These are phyloP conservation scores for Drosophila fulvimacula DNA, from an alignment of 2,888 invertebrate genomes.

Conservation along the genomic window DNA sequence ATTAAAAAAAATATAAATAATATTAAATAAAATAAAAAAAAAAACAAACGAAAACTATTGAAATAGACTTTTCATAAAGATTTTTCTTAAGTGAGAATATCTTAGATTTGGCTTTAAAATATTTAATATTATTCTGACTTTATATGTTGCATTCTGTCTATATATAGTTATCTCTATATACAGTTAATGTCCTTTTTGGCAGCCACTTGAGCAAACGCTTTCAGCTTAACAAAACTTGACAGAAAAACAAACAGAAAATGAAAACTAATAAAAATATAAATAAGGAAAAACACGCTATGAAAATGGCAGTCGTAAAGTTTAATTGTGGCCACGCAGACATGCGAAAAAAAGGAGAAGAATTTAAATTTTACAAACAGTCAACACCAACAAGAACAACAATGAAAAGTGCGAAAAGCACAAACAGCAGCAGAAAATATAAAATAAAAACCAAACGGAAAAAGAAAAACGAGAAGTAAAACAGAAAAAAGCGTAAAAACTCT, in stretches of 20 bases:
- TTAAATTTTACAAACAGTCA: constrained; percentile 55
- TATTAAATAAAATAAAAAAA: no score
- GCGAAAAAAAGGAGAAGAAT: constrained; percentile 37
- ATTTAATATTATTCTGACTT: no score
- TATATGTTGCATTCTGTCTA: no score
- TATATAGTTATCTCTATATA: neutral
- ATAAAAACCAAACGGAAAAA: constrained; percentile 1
- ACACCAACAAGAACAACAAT: constrained; percentile 22
- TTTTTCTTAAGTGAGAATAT: no score
- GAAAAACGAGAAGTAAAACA: neutral
- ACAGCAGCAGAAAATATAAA: constrained; percentile 6
- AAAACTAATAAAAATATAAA: constrained; percentile 38
- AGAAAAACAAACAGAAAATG: constrained; percentile 14
- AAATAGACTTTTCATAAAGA: no score
- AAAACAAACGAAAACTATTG: no score
- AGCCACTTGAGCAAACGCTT: constrained; percentile 46
- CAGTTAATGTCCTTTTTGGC: constrained; percentile 10
- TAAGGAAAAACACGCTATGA: constrained; percentile 55
- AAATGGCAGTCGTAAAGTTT: constrained; percentile 77
- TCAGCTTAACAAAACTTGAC: constrained; percentile 26
- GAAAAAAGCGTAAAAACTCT: constrained; percentile 27
- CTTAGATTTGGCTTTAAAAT: no score
- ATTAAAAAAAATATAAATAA: no score
- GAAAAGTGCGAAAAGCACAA: constrained; percentile 31
- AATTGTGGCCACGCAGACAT: constrained; percentile 65